A percentile compares a stretch with the other conserved stretches of the same genome.
Evolutionary conservation across 1,140 invertebrate species (phyloP).

Genomic region (Venustaconcha ellipsiformis): DNA sequence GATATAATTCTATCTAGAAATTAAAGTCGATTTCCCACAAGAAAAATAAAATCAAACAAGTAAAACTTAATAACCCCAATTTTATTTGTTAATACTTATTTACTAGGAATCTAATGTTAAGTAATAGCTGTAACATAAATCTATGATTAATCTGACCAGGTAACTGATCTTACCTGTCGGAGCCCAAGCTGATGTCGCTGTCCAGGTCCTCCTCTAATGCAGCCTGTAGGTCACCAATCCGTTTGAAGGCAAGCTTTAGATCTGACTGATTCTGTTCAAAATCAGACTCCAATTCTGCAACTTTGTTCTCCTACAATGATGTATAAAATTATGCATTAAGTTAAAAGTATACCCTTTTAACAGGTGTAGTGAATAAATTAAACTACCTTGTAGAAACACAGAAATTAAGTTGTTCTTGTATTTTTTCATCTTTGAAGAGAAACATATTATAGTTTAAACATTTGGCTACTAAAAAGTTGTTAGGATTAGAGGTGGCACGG

Average conservation of each 20-base stretch:
- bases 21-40: background rate
- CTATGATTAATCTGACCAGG: too few species aligned
- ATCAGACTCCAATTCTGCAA: slow-evolving; percentile 68
- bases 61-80: background rate
- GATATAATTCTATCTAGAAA: too few species aligned
- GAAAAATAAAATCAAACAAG: background rate
- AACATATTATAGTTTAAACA: too few species aligned
- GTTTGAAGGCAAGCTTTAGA: slow-evolving; percentile 82
- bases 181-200: slow-evolving; percentile 58
- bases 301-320: slow-evolving; percentile 59
- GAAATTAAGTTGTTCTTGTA: slow-evolving; percentile 2
- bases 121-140: background rate
- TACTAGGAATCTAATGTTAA: background rate
- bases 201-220: slow-evolving; percentile 79
- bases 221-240: slow-evolving; percentile 86
- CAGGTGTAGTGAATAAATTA: background rate
- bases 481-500: too few species aligned
- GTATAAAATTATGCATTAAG: too few species aligned
- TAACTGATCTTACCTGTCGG: slow-evolving; percentile 42
- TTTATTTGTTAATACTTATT: background rate
- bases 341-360: too few species aligned
- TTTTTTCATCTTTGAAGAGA: background rate
- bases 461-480: too few species aligned
- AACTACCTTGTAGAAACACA: background rate
- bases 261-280: slow-evolving; percentile 74